Base-by-base conservation (phyloP, 2,797 vertebrate species). In the Cercopithecus diana region DNA sequence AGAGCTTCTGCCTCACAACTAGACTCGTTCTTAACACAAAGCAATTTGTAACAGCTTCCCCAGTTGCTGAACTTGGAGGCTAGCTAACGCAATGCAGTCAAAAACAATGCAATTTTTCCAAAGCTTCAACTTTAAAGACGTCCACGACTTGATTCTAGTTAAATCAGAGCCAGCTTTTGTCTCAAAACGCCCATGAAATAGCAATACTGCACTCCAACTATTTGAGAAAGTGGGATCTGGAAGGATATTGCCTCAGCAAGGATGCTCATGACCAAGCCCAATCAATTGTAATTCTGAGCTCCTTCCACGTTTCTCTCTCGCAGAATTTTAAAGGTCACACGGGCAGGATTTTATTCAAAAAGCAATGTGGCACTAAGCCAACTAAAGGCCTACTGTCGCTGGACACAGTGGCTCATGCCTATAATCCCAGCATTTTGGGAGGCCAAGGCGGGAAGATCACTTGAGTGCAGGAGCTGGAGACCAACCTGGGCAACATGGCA, bases 171-270 rank as follows among this genome's bases (percentile, higher is more conserved):
- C 33, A 83, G 88, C 90, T 95, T 95, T 48, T 88, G 72, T 89
- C 92, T 94, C 36, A 94, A 98, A 98, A 96, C 0, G 11, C 67
- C 95, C 96, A 33, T 12, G 89, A 92, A 97, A 92, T 3, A 43
- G 73, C 0, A 58, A 75, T 0, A 0, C 13, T 96, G 79, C 58
- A 1, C 36, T 79, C 45, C 26, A n/a, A 0, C 75, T 89, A 61
- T 22, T 30, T 76, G 61, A 96, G 30, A 88, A 90, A 90, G 86
- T 30, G 73, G 84, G 67, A 36, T 12, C 83, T 80, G 2, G 0
- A 70, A 88, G 12, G 95, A 94, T 36, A 83, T 3, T 20, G 58
- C 36, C n/a, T 75, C 36, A 50, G 76, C 30, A 57, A 39, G 26
- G 48, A 41, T 20, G 28, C 43, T 26, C 19, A 17, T 0, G 26